Evolutionary conservation across 92 coral and sea anemone species (phyloP), one percentile per base, ranked within the genome.

Genomic region (Phenganax marumi): DNA sequence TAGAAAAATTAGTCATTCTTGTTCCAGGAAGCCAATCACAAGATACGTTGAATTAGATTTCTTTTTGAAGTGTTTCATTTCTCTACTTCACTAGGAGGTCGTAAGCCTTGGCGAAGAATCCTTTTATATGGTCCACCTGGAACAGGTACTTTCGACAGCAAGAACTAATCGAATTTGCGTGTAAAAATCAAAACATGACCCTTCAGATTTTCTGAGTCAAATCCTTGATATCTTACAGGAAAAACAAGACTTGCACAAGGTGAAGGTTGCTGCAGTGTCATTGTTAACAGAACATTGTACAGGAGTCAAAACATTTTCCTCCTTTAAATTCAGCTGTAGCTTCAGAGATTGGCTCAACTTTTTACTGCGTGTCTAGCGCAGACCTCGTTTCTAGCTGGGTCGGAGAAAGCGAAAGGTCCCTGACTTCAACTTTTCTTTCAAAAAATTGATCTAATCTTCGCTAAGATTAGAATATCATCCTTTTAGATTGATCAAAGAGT

Each of bases 351-450:
- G 85, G 85, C 23, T 95, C 98, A 13, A 88, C 93, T 54, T 95
- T 95, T 60, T 95, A 95, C 88, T 92, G 97, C 65, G 97, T 95
- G 50, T 95, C 98, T 21, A 95, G 98, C 70, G 89, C 98, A 16
- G 98, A 95, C 77, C 90, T 95, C 4, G 93, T 95, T 3, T 95
- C 98, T 75, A 95, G 98, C 77, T 95, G 98, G 98, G 93, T 95
- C 14, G 98, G 98, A 53, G 98, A 95, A 86, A 95, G 98, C 83
- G 98, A 95, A 91, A 92, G 43, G 43, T 33, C 43, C 5, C 5
- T 33, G 5, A 33, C 43, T 77, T 54, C n/a, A 33, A 8, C 48
- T 57, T 22, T 11, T 39, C 22, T 63, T 10, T 63, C 70, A 12
- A 52, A 78, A 21, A 13, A 11, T 52, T 54, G 50, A n/a, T 25